These are phyloP conservation scores for Eristalinus sepulchralis DNA, from an alignment of 2,888 invertebrate genomes.

Conservation along the genomic window DNA sequence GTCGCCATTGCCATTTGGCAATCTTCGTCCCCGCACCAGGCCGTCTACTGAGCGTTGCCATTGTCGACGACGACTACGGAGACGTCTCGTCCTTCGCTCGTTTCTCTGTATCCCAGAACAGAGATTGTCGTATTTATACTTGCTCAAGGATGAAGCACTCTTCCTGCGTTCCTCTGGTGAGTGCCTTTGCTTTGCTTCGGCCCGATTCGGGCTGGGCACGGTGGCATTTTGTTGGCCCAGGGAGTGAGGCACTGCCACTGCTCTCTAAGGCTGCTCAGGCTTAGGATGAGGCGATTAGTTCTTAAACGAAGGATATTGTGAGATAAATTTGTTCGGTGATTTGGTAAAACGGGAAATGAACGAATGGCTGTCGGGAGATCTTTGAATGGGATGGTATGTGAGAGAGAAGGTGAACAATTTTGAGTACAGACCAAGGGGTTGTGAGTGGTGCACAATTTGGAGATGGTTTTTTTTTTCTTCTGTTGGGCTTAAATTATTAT, in stretches of 20 bases:
- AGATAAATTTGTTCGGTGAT: slow-evolving; percentile 72
- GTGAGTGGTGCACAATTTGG: background rate
- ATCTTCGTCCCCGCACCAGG: background rate
- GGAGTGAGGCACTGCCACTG: background rate
- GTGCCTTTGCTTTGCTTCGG: slow-evolving; percentile 1
- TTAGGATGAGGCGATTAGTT: slow-evolving; percentile 61
- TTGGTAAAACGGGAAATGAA: slow-evolving; percentile 67
- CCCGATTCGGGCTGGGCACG: background rate
- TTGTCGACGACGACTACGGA: background rate
- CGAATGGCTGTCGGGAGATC: slow-evolving; percentile 47
- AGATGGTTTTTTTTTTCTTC: background rate
- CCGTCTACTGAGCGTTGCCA: background rate
- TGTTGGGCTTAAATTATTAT: no score
- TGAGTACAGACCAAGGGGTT: slow-evolving; percentile 3
- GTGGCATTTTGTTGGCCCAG: background rate
- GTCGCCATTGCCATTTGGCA: slow-evolving; percentile 41
- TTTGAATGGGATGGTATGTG: slow-evolving; percentile 7
- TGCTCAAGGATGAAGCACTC: slow-evolving; percentile 52
- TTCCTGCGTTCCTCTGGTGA: background rate
- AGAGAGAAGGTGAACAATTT: background rate
- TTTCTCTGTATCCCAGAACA: slow-evolving; percentile 35
- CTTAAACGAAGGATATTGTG: slow-evolving; percentile 72
- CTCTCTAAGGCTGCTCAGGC: slow-evolving; percentile 21
- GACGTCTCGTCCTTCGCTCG: slow-evolving; percentile 8
- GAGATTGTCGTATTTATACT: slow-evolving; percentile 60